Base-by-base conservation (phyloP, 2,888 invertebrate species). In the Thereva unica region DNA sequence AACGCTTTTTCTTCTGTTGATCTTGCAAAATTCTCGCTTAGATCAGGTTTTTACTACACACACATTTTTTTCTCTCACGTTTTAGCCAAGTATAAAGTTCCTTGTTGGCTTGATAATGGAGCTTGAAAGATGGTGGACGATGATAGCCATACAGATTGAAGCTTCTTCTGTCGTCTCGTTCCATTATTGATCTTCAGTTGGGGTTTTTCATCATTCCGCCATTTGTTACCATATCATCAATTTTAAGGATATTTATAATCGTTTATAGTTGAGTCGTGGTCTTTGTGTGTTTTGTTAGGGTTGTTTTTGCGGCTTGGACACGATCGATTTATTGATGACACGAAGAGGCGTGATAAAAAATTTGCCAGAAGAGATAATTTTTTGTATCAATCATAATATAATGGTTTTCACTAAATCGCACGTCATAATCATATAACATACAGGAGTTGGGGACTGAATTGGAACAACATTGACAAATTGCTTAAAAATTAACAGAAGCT, bases 211-310 rank as follows among this genome's bases (percentile, higher is more conserved):
- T 64, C 56, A 54, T 54, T 54, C 59, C 42, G 53, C 57, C 64
- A 69, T 69, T 69, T 69, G 64, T 69, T 64, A 67, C 54, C 64
- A 69, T 69, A 67, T 67, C 66, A 68, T 67, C 69, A 67, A 67
- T 69, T 67, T 67, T 54, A 65, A 61, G 50, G 41, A 57, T 54
- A 69, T 69, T 67, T 69, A 64, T 68, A 68, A 68, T 68, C 66
- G 68, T 68, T 68, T 53, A 23, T 23, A 23, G 23, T 23, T 23
- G 23, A 23, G 23, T 23, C 23, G 23, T 23, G 23, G 23, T 23
- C 23, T 23, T 23, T 23, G 23, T 23, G 23, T 23, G 2, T 23
- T 23, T 23, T 23, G 23, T 23, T 38, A 61, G 49, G 44, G 40
- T 59, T 59, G 38, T 41, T 59, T 38, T 40, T 50, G 34, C 40